Percentiles rank a stretch among this genome's conserved stretches.
These are phyloP conservation scores for Lepilemur ruficaudatus DNA, from an alignment of 2,797 vertebrate genomes.

Conservation along the genomic window DNA sequence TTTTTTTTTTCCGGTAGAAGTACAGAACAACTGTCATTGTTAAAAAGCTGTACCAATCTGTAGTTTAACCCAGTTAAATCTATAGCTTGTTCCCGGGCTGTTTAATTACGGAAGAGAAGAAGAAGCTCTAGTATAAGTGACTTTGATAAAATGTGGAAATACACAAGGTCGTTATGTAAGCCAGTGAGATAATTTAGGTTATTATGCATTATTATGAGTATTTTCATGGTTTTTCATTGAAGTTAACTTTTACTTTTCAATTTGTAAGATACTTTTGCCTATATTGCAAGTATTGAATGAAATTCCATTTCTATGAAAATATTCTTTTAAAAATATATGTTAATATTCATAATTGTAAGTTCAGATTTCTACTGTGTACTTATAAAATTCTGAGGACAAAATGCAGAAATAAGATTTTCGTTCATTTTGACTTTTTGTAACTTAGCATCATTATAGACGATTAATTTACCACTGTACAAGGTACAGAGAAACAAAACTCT, in stretches of 20 bases:
- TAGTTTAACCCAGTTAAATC: slow-evolving; percentile 79
- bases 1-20: slow-evolving; percentile 50
- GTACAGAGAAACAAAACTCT: not conserved
- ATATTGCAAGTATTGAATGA: not conserved
- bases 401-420: not conserved
- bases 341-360: not conserved
- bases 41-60: slow-evolving; percentile 74
- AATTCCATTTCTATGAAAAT: slow-evolving; percentile 53
- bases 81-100: slow-evolving; percentile 75
- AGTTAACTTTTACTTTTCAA: not conserved
- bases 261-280: not conserved
- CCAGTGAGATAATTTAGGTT: not conserved
- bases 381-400: not conserved
- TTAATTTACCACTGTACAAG: not conserved
- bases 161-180: not conserved
- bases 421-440: not conserved
- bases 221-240: not conserved
- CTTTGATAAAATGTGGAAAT: not conserved
- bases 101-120: slow-evolving; percentile 75
- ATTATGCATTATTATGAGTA: not conserved
- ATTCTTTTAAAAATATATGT: not conserved
- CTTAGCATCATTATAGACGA: not conserved
- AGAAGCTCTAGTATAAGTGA: slow-evolving; percentile 52
- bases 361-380: not conserved
- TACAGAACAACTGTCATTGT: slow-evolving; percentile 72